Base-by-base conservation (phyloP, 2,113 vertebrate species). In the Lasiurus borealis region DNA sequence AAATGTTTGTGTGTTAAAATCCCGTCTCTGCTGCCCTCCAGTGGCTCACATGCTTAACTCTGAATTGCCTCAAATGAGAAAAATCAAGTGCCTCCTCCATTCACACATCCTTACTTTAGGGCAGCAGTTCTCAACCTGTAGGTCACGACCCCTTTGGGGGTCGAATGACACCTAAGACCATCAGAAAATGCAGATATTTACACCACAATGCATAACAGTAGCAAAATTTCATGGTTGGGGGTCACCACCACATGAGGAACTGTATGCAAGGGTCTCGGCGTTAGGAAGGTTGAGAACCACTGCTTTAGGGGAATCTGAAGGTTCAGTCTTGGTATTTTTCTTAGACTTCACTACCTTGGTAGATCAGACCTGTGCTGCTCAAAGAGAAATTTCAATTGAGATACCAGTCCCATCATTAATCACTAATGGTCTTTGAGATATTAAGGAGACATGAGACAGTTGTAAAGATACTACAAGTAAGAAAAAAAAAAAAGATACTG, bases 21-120 rank as follows among this genome's bases (percentile, higher is more conserved):
- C 1, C 77, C 68, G 91, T 34, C 97, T 95, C 88, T 98, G 96
- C 97, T 97, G 27, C 98, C 97, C 97, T 97, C 98, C 85, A 93
- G 95, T 96, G 98, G 94, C 6, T 15, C 0, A 50, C 0, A n/a
- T 0, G 0, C n/a, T 95, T 34, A 98, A 96, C 19, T 97, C 46
- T 73, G 46, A 75, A 83, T 8, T 21, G 10, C 31, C 80, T 88
- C 14, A 46, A 93, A 85, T 59, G 40, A 94, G 50, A 91, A 64
- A 82, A 54, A 62, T 66, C 11, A 29, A 85, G 23, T 4, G 75
- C 5, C 19, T 46, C 62, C 31, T 88, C 18, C 14, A 2, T 18
- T 90, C 59, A n/a, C 14, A 82, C 29, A 80, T 64, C 8, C 48
- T 88, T 62, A 27, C 57, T 85, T 71, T 16, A 82, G 23, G n/a